Evolutionary conservation across 2,888 invertebrate genomes (phyloP).

Genomic region (Orgyia antiqua): DNA sequence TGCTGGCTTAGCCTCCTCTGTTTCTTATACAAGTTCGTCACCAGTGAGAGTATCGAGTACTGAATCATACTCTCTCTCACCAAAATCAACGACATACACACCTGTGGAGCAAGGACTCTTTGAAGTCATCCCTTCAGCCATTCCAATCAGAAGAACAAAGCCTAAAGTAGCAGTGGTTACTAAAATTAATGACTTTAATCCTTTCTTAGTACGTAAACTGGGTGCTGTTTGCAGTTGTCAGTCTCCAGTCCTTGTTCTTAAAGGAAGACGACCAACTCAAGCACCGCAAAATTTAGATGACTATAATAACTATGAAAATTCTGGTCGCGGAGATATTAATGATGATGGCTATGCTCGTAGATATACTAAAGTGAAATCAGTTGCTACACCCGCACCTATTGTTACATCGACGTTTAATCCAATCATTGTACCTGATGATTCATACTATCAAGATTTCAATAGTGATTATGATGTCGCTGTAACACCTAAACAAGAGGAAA

Average conservation of each 20-base stretch:
- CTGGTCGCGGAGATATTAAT: slow-evolving; percentile 46
- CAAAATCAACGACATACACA: slow-evolving; percentile 47
- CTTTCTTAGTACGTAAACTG: slow-evolving; percentile 82
- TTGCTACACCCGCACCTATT: slow-evolving; percentile 44
- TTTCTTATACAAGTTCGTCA: slow-evolving; percentile 52
- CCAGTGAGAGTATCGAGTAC: slow-evolving; percentile 42
- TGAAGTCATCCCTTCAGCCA: slow-evolving; percentile 52
- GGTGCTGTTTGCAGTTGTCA: slow-evolving; percentile 86
- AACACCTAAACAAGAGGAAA: slow-evolving; percentile 43
- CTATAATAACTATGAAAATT: slow-evolving; percentile 47
- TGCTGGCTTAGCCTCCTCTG: slow-evolving; percentile 51
- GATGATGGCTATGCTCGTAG: slow-evolving; percentile 44
- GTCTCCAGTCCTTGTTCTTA: slow-evolving; percentile 73
- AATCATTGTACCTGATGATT: slow-evolving; percentile 71
- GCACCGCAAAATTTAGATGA: slow-evolving; percentile 43
- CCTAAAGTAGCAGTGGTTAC: slow-evolving; percentile 79
- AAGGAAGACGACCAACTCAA: slow-evolving; percentile 62
- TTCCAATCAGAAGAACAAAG: slow-evolving; percentile 50
- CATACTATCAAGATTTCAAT: slow-evolving; percentile 63
- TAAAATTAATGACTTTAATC: slow-evolving; percentile 84
- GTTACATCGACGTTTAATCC: slow-evolving; percentile 64
- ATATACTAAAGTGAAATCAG: slow-evolving; percentile 26
- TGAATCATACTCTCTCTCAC: slow-evolving; percentile 36
- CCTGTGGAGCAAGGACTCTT: slow-evolving; percentile 56
- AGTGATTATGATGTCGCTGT: slow-evolving; percentile 42